Evolutionary conservation across 1,140 invertebrate genomes (phyloP), one percentile per base, ranked within the genome.

Genomic region (Diorhabda carinulata): DNA sequence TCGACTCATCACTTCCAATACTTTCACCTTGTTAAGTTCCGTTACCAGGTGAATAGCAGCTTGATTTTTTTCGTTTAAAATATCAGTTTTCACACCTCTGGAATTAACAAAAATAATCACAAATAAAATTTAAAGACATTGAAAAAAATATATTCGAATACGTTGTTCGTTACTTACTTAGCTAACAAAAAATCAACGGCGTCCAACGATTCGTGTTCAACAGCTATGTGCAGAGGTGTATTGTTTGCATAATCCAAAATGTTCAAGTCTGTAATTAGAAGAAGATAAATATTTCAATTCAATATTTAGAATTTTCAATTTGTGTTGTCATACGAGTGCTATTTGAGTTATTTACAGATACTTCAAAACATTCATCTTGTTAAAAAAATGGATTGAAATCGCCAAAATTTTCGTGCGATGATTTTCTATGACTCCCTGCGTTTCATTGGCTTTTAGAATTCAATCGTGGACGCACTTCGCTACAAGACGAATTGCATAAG

Each of bases 151-250:
- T 25, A 25, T 25, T 25, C 25, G 25, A 25, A 25, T 25, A 25
- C 25, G 52, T 70, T 68, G 44, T 41, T 25, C 57, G 43, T 5
- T 77, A 86, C 87, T 89, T 83, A 92, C 90, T 86, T 83, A 74
- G 89, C 83, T 3, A 95, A 76, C 42, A 81, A 70, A 78, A 87
- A 91, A 68, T 91, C 87, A 7, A 95, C 84, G 0, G 88, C 87
- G 9, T 89, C 87, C 9, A 89, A 76, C 6, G 91, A 85, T 70
- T 91, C 88, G 72, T 87, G 85, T 80, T 92, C 88, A 0, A 94
- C 89, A 2, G 93, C 92, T 43, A 91, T 79, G 79, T 96, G 94
- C 0, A 96, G 81, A 2, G 93, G 88, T 2, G 93, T 95, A 75
- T 95, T 93, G 0, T 92, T 92, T 52, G 83, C 84, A 72, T 88